phyloP scores from a whole-genome alignment of 2,888 invertebrate species.

The Drosophila nr. perissopoda region DNA sequence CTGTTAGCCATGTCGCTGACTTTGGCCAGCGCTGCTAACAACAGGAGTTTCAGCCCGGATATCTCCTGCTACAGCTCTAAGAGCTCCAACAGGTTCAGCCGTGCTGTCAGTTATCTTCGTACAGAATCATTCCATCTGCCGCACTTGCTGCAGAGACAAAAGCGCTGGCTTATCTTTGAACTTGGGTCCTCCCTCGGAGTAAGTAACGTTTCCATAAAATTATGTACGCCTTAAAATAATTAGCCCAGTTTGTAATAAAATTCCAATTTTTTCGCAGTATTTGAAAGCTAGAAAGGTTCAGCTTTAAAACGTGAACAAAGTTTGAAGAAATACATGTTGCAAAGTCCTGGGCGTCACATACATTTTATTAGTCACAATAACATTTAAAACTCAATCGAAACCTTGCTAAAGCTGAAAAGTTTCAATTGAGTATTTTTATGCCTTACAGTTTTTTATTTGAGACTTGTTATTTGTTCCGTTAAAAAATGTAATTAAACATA shows the following conservation, averaged over 20 bases:
- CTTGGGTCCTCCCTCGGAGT: constrained; percentile 76
- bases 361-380: too few relatives aligned
- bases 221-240: too few relatives aligned
- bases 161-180: constrained; percentile 81
- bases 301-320: neutral
- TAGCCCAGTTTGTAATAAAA: neutral
- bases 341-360: neutral
- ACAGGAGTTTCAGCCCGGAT: constrained; percentile 11
- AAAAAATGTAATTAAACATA: too few relatives aligned
- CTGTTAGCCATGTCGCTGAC: constrained; percentile 19
- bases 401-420: too few relatives aligned
- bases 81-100: constrained; percentile 21
- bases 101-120: constrained; percentile 54
- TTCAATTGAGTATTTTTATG: too few relatives aligned
- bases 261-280: neutral
- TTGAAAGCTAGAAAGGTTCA: neutral
- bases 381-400: too few relatives aligned
- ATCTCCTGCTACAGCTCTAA: neutral
- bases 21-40: neutral
- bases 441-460: too few relatives aligned
- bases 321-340: neutral
- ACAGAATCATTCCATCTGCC: constrained; percentile 27
- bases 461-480: too few relatives aligned
- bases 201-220: constrained; percentile 23
- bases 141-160: constrained; percentile 62